Evolutionary conservation across 2,113 vertebrate genomes (phyloP).

Genomic region (Siniperca chuatsi): DNA sequence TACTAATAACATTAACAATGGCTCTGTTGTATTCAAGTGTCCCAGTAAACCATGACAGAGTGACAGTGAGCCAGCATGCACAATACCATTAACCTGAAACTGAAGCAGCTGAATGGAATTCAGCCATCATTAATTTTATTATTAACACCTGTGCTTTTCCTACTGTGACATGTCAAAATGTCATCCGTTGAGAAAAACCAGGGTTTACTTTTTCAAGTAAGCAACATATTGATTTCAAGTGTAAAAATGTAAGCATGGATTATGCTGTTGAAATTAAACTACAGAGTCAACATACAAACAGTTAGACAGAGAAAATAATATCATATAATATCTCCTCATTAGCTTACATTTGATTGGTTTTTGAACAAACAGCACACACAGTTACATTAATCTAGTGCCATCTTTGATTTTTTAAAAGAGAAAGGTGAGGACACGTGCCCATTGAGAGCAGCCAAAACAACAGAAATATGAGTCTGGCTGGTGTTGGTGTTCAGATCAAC

Average conservation of each 20-base stretch:
- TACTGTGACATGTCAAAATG: background rate
- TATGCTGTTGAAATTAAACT: background rate
- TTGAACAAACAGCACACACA: background rate
- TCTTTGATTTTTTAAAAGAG: conserved; percentile 13
- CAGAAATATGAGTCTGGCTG: conserved; percentile 37
- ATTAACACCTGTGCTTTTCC: background rate
- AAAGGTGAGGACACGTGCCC: conserved; percentile 28
- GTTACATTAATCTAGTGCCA: conserved; percentile 1
- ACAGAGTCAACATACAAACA: background rate
- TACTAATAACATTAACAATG: background rate
- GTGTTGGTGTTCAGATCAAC: conserved; percentile 27
- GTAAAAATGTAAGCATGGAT: background rate
- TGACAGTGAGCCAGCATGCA: background rate
- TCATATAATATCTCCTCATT: background rate
- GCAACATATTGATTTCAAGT: background rate
- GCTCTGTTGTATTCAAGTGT: background rate
- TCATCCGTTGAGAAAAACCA: background rate
- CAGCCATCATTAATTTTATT: background rate
- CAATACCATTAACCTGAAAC: background rate
- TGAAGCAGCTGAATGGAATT: background rate
- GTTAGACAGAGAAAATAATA: background rate
- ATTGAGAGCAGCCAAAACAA: conserved; percentile 29
- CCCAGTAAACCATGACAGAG: background rate
- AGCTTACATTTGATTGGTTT: background rate
- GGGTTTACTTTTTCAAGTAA: background rate